Base-by-base conservation (phyloP, 2,113 vertebrate genomes). In the Vanacampus margaritifer region DNA sequence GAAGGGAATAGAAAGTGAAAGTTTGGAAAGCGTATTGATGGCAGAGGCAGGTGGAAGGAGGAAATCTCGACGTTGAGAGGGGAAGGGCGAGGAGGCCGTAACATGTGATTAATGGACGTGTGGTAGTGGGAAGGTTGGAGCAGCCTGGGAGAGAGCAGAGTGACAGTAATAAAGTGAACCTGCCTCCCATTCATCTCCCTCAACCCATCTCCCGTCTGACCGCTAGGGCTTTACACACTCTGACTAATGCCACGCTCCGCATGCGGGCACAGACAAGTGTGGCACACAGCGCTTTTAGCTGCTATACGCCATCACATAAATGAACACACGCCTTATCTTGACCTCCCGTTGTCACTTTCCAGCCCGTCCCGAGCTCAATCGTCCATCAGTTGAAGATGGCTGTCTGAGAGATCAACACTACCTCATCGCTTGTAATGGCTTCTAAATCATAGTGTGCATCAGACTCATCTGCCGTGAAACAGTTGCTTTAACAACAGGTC, bases 111-210 rank as follows among this genome's bases (percentile, higher is more conserved):
- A 95, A 97, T 96, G 87, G 84, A 87, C 75, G 79, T 83, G 80
- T 86, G 86, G 85, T 82, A 83, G 82, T 86, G 76, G 80, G 86
- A 87, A 97, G 94, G 95, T 94, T 94, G 94, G 95, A 93, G 94
- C 94, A 95, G 93, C 94, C 93, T 95, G 93, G 94, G 93, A 94
- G 94, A 94, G 95, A 95, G 94, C 93, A 93, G 95, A 95, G 94
- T 96, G 95, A 97, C 95, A 96, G 95, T 97, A 96, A 97, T 95
- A 97, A 97, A 97, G 95, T 95, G 93, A 93, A 93, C 93, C 91
- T 93, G 94, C 94, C 93, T 94, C 92, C 93, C 94, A 97, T 97
- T 96, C 95, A 95, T 97, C 95, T 97, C 95, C 94, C 93, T 96
- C 94, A 96, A 92, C 94, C 93, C 95, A 91, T 95, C 89, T 87